Percentiles rank a stretch among this genome's conserved stretches.
phyloP scores from a whole-genome alignment of 2,888 invertebrate species.

The Harpalus rufipes region DNA sequence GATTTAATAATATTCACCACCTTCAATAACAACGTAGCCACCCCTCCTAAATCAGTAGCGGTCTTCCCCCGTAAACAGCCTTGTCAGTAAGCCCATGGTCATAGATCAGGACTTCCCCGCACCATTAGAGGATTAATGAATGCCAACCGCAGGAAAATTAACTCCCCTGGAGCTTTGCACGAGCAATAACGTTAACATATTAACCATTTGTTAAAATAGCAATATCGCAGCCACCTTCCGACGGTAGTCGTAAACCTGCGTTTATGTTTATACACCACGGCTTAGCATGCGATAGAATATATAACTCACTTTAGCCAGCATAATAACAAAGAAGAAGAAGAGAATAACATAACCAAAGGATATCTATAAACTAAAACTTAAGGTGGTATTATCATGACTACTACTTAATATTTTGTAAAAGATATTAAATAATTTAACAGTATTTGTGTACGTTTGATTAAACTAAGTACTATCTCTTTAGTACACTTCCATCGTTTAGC shows the following conservation, averaged over 20 bases:
- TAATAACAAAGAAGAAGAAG: too few species aligned
- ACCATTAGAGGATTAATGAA: conserved; percentile 78
- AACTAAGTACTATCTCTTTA: conserved; percentile 29
- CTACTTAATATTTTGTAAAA: too few species aligned
- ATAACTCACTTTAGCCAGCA: too few species aligned
- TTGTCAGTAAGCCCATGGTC: conserved; percentile 72
- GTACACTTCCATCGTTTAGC: conserved; percentile 16
- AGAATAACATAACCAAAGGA: too few species aligned
- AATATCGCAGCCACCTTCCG: conserved; percentile 59
- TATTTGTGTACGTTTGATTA: neutral
- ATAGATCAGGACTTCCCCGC: conserved; percentile 76
- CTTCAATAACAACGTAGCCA: conserved; percentile 9
- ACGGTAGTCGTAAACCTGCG: conserved; percentile 31
- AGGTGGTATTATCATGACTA: too few species aligned
- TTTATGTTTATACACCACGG: conserved; percentile 38
- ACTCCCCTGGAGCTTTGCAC: conserved; percentile 78
- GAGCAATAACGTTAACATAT: conserved; percentile 78
- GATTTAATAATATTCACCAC: conserved; percentile 8
- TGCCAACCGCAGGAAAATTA: conserved; percentile 78
- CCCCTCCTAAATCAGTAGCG: neutral
- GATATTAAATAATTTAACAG: too few species aligned
- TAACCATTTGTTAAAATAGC: conserved; percentile 77
- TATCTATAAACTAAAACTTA: too few species aligned
- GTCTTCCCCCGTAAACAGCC: neutral
- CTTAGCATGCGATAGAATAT: neutral